Evolutionary conservation across 2,797 vertebrate genomes (phyloP), one percentile per base, ranked within the genome.

Genomic region (Rhynchonycteris naso): DNA sequence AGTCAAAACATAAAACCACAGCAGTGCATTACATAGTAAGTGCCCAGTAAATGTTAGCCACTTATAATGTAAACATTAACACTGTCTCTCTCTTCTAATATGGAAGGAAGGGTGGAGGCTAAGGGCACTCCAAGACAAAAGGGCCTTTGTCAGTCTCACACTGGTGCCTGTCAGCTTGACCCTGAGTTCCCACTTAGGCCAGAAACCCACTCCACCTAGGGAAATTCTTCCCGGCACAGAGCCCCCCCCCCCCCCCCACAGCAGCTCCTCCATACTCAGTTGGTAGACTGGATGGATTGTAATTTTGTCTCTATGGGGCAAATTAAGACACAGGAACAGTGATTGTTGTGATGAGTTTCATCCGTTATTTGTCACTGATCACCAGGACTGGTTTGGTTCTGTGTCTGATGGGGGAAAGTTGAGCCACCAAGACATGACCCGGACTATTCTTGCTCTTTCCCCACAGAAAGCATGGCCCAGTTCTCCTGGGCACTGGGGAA

Each of bases 401-500:
- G 71, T 56, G 13, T 3, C 68, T 11, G 12, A 21, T 0, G 18
- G 58, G 9, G 33, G 63, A 56, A 33, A 68, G 30, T 15, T 4
- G 28, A 86, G 69, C 71, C 21, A 3, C 9, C 0, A 14, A 24
- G 52, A 22, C 5, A n/a, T 18, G 28, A 7, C 3, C 35, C 18
- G 30, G 15, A 30, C 28, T 22, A 21, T 1, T 74, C 52, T 1
- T 2, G 5, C 30, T 18, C 21, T 50, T n/a, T 88, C 50, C 16
- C 52, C 3, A 10, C 97, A 99, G 99, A 98, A 94, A 98, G 97
- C 91, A 90, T 97, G 21, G 69, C 98, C 91, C 98, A 96, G 97
- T 98, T 99, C 93, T 95, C 95, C 78, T 97, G 96, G 96, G 98
- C 97, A 61, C 97, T 98, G 58, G n/a, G 99, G 65, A 97, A 98